phyloP scores from a whole-genome alignment of 2,797 vertebrate species.

The Ispidina lecontei region DNA sequence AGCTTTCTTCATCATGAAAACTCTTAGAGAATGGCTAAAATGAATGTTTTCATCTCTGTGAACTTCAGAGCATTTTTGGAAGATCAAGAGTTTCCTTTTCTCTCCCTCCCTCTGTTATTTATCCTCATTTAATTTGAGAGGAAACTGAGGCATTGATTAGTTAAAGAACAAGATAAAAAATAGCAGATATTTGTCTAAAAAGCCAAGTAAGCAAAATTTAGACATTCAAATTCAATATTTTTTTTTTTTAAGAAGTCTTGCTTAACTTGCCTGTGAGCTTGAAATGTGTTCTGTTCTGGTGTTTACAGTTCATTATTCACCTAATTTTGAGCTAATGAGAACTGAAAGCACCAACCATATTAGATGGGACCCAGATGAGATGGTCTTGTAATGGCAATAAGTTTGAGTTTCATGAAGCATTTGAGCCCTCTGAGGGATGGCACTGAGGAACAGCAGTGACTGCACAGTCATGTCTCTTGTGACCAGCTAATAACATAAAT shows the following conservation, averaged over 20 bases:
- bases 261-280: not conserved
- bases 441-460: not conserved
- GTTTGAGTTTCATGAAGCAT: not conserved
- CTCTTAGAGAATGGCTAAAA: not conserved
- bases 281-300: not conserved
- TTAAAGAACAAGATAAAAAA: not conserved
- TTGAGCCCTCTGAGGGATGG: not conserved
- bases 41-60: not conserved
- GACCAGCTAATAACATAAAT: not conserved
- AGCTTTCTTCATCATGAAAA: not conserved
- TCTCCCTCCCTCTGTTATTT: not conserved
- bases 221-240: not conserved
- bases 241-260: not conserved
- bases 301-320: not conserved
- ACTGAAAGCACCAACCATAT: not conserved
- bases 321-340: not conserved
- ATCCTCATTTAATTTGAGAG: not conserved
- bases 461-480: not conserved
- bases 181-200: not conserved
- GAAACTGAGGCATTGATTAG: not conserved
- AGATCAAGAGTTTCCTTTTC: not conserved
- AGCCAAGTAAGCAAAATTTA: not conserved
- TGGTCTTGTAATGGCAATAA: not conserved
- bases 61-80: not conserved
- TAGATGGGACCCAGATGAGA: not conserved